phyloP scores from a whole-genome alignment of 2,113 vertebrate species.

The Phoxinus phoxinus region DNA sequence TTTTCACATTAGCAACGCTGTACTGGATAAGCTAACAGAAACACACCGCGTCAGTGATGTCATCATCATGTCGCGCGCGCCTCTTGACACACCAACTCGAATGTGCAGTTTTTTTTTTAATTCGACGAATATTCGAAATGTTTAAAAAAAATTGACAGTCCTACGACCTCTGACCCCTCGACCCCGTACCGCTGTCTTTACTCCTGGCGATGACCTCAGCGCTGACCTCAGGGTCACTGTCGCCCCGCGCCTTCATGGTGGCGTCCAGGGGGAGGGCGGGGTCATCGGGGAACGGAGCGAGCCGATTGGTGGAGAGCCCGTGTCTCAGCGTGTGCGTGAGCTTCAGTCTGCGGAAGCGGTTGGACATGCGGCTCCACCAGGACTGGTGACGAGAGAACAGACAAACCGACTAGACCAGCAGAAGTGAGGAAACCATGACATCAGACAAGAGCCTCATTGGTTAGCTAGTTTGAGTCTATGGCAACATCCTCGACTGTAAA shows the following conservation, averaged over 20 bases:
- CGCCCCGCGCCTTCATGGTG: constrained; percentile 82
- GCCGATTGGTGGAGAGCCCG: constrained; percentile 85
- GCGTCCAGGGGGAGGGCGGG: constrained; percentile 79
- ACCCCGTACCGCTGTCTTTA: constrained; percentile 81
- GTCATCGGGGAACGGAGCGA: constrained; percentile 86
- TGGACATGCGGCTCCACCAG: constrained; percentile 99
- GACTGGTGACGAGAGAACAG: constrained; percentile 75
- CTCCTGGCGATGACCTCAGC: constrained; percentile 57
- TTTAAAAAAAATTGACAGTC: too few relatives aligned
- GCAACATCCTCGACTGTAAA: neutral
- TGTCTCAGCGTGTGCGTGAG: constrained; percentile 91
- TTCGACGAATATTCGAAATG: too few relatives aligned
- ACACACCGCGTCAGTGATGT: too few relatives aligned
- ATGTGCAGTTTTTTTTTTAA: too few relatives aligned
- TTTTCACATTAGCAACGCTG: too few relatives aligned
- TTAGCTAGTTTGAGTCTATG: neutral
- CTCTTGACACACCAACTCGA: too few relatives aligned
- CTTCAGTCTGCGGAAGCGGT: constrained; percentile 94
- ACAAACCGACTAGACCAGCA: neutral
- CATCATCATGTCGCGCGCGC: too few relatives aligned
- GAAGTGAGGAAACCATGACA: too few relatives aligned
- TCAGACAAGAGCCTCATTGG: too few relatives aligned
- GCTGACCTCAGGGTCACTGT: constrained; percentile 62
- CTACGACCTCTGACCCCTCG: neutral
- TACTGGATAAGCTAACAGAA: too few relatives aligned